Conservation (phyloP, 1,140 invertebrate species). For the Tetramorium simillimum region DNA sequence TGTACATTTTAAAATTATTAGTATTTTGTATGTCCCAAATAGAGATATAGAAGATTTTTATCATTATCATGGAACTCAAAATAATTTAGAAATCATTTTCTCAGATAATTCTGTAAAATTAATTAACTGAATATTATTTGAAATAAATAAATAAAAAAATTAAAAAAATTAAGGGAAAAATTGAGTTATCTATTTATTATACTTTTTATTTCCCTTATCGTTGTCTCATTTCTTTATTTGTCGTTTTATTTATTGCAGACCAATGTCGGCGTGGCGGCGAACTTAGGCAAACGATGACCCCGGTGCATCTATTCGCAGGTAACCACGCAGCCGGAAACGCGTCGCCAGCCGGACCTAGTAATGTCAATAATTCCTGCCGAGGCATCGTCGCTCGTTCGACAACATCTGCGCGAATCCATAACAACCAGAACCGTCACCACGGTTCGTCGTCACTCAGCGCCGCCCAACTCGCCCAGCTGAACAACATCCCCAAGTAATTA, state of each 20-base stretch:
- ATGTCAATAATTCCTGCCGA: conserved; percentile 60
- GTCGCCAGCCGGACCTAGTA: conserved; percentile 72
- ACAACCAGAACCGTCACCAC: conserved; percentile 68
- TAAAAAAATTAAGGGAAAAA: conserved; percentile 6
- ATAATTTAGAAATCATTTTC: background rate
- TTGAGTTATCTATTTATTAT: conserved; percentile 2
- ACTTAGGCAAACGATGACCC: conserved; percentile 87
- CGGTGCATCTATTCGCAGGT: conserved; percentile 88
- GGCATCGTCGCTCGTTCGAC: conserved; percentile 64
- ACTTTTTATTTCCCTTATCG: background rate
- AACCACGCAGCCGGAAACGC: conserved; percentile 79
- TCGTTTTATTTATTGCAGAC: conserved; percentile 63
- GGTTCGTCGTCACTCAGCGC: conserved; percentile 66
- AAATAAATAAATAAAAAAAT: background rate
- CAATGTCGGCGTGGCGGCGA: conserved; percentile 72
- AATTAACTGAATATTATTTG: background rate
- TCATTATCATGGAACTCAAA: background rate
- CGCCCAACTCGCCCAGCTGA: conserved; percentile 67
- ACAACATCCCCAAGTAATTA: conserved; percentile 81
- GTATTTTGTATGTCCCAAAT: background rate
- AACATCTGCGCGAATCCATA: conserved; percentile 64
- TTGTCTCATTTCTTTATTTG: background rate
- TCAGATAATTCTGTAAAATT: background rate
- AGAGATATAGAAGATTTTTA: no score
- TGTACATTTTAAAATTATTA: background rate